Percentiles rank a stretch among this genome's conserved stretches.
These are phyloP conservation scores for Germaria angustata DNA, from an alignment of 2,888 invertebrate genomes.

Conservation along the genomic window DNA sequence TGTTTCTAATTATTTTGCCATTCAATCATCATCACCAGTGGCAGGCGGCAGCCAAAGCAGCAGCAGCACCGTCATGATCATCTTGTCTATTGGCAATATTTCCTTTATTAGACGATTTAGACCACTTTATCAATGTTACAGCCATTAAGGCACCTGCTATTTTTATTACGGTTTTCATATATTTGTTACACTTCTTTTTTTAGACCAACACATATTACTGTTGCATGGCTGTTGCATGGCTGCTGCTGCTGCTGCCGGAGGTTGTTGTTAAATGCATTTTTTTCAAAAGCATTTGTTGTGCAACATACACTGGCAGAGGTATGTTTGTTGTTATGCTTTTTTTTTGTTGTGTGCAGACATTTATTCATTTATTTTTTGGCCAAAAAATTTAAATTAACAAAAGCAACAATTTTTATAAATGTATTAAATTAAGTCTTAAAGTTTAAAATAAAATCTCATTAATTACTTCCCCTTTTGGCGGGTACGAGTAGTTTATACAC, in stretches of 20 bases:
- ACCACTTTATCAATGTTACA: slow-evolving; percentile 56
- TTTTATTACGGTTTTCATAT: slow-evolving; percentile 57
- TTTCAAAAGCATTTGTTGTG: slow-evolving; percentile 35
- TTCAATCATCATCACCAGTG: slow-evolving; percentile 48
- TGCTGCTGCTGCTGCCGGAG: background rate
- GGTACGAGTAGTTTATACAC: slow-evolving; percentile 13
- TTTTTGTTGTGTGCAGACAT: background rate
- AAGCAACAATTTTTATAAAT: slow-evolving; percentile 23
- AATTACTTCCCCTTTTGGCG: slow-evolving; percentile 70
- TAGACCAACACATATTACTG: slow-evolving; percentile 5
- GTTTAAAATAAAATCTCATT: slow-evolving; percentile 56
- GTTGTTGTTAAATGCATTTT: slow-evolving; percentile 23
- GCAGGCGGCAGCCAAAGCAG: background rate
- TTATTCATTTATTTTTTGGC: slow-evolving; percentile 24
- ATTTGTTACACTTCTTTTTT: slow-evolving; percentile 51
- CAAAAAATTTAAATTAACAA: slow-evolving; percentile 34
- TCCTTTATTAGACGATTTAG: slow-evolving; percentile 46
- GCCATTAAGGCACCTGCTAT: slow-evolving; percentile 59
- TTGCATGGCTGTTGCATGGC: background rate
- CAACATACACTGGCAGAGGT: slow-evolving; percentile 8
- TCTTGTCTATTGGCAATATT: slow-evolving; percentile 40
- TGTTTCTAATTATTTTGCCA: slow-evolving; percentile 46
- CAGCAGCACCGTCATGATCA: slow-evolving; percentile 28
- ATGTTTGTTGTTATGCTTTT: slow-evolving; percentile 18
- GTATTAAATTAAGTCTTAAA: slow-evolving; percentile 41